Base-by-base conservation (phyloP, 2,888 invertebrate species). In the Heliconius hortense region DNA sequence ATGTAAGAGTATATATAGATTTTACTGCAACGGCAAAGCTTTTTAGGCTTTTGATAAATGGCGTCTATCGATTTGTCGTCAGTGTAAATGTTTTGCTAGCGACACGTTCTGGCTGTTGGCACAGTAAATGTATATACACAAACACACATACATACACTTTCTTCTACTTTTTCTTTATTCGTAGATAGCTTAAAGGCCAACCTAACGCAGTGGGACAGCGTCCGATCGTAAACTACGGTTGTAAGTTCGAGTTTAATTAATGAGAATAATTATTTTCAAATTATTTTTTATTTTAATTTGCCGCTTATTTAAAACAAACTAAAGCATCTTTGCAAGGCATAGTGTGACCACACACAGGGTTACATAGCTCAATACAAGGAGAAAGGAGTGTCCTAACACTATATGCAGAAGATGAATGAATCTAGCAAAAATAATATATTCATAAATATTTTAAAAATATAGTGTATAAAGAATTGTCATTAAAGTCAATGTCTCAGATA, bases 21-120 rank as follows among this genome's bases (percentile, higher is more conserved):
- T 31, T 31, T 11, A 4, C 10, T 63, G n/a, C n/a, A n/a, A n/a
- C n/a, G n/a, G n/a, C n/a, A n/a, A n/a, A n/a, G n/a, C n/a, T n/a
- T n/a, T n/a, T 64, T n/a, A 0, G 31, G 63, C 64, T 64, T 64
- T 64, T 64, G 64, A 64, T 64, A 64, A 64, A 64, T 64, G n/a
- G n/a, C 26, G 15, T n/a, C 35, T 64, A 35, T 64, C 64, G 35
- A 39, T 64, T 35, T 35, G 39, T n/a, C n/a, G 13, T 1, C 31
- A 10, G 1, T 62, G 26, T 60, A 26, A 60, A 60, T 60, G 24
- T 60, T 59, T 59, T 59, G 56, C 24, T 56, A 56, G 56, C n/a
- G 3, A 59, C 59, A 24, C 24, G n/a, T 24, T 24, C 59, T 24
- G 13, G 1, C 15, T 21, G 53, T 53, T 53, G n/a, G 7, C 53